These are phyloP conservation scores for Troides helena DNA, from an alignment of 2,888 invertebrate species.

Conservation along the genomic window DNA sequence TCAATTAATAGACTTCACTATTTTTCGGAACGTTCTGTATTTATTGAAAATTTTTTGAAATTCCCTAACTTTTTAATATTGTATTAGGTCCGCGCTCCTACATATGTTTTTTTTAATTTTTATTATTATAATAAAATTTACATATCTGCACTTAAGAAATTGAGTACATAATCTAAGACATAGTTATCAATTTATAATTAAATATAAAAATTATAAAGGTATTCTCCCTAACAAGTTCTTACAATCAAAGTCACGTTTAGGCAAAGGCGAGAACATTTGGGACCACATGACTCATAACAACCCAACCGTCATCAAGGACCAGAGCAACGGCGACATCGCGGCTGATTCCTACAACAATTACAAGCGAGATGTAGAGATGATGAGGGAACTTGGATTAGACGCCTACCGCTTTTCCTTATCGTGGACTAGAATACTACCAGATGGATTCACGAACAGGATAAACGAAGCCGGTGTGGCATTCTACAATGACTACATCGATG, in stretches of 20 bases:
- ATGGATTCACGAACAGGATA: constrained; percentile 67
- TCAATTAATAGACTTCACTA: no score
- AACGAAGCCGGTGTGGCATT: constrained; percentile 82
- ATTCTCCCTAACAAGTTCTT: no score
- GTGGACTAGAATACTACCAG: constrained; percentile 82
- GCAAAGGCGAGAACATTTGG: constrained; percentile 77
- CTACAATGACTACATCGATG: constrained; percentile 83
- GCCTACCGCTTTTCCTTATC: constrained; percentile 79
- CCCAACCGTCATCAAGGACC: constrained; percentile 40
- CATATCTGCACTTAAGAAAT: no score
- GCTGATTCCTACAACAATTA: constrained; percentile 77
- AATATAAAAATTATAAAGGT: no score
- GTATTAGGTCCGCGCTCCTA: no score
- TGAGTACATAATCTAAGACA: no score
- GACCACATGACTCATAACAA: constrained; percentile 69
- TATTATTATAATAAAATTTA: no score
- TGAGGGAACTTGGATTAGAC: constrained; percentile 58
- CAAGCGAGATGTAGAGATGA: constrained; percentile 58
- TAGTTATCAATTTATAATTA: no score
- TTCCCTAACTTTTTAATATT: no score
- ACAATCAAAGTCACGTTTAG: constrained; percentile 32
- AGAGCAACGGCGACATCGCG: constrained; percentile 73
- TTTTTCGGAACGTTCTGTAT: no score
- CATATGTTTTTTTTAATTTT: no score
- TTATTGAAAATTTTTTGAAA: no score